Base-by-base conservation (phyloP, 2,888 invertebrate genomes). In the Chymomyza amoena region DNA sequence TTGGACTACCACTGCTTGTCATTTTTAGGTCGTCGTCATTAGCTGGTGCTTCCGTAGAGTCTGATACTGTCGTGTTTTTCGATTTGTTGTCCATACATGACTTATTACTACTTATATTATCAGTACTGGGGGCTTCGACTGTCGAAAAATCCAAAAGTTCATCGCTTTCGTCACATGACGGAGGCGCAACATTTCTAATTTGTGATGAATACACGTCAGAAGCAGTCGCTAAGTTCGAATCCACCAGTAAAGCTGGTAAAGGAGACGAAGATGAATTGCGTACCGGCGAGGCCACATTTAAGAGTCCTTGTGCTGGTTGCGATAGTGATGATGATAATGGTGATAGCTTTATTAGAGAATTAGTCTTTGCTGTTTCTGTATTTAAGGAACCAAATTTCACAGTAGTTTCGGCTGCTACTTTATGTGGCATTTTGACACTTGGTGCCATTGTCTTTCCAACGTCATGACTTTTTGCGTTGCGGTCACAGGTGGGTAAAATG, bases 101-200 rank as follows among this genome's bases (percentile, higher is more conserved):
- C 86, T 82, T 89, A 87, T 80, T 76, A 73, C 76, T 87, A 89
- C 87, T 88, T 89, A 89, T 77, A 86, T 81, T 90, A 90, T 90
- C 90, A 90, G 90, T 90, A 85, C 90, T 84, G 75, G 76, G 77
- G 70, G 73, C 68, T 74, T 75, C 76, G 59, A 68, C 64, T 65
- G 70, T 68, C 57, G 68, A 60, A 36, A 59, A 36, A 57, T 75
- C 60, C 64, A 62, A 39, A 59, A 57, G 68, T 65, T 51, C 61
- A 61, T 64, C 20, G 39, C 64, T 65, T 25, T 32, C 62, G 6
- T 64, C 66, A n/a, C 62, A 66, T 28, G 39, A 64, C 39, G 28
- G 52, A 16, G 50, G 36, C 10, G 67, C 63, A 25, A 67, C 16
- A 6, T 45, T 45, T 45, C 39, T 45, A 13, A 45, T 45, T 45